These are phyloP conservation scores for Spongilla lacustris DNA, from an alignment of 37 sponge, comb jelly and placozoan genomes.

Conservation along the genomic window DNA sequence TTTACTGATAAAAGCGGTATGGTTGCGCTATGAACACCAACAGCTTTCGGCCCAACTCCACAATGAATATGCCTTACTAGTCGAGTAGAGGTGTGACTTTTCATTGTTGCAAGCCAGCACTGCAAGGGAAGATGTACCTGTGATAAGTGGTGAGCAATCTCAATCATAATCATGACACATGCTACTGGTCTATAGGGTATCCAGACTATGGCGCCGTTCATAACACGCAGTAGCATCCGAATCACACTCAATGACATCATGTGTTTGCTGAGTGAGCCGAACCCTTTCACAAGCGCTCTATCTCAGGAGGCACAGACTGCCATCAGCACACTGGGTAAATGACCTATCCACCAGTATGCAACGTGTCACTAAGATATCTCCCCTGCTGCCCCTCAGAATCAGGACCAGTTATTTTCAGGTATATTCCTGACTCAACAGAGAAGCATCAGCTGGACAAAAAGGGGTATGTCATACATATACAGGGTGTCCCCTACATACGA, in stretches of 20 bases:
- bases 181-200: constrained; percentile 33
- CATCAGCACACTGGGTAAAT: constrained; percentile 38
- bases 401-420: constrained; percentile 38
- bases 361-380: background rate
- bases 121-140: too few relatives aligned
- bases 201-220: constrained; percentile 44
- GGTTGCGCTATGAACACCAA: too few relatives aligned
- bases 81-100: too few relatives aligned
- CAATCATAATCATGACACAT: too few relatives aligned
- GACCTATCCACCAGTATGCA: background rate
- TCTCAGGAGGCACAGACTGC: constrained; percentile 33
- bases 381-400: constrained; percentile 16
- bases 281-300: constrained; percentile 61
- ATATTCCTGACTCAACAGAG: constrained; percentile 18
- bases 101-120: too few relatives aligned
- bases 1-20: too few relatives aligned
- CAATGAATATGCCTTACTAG: too few relatives aligned
- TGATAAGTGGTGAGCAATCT: too few relatives aligned
- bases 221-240: constrained; percentile 25
- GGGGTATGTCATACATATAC: background rate
- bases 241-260: constrained; percentile 53
- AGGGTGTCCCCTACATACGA: too few relatives aligned
- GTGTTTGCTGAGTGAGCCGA: constrained; percentile 48
- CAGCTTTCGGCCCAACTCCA: too few relatives aligned
- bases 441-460: background rate